These are phyloP conservation scores for Thalassarche chlororhynchos DNA, from an alignment of 2,113 vertebrate species.

Conservation along the genomic window DNA sequence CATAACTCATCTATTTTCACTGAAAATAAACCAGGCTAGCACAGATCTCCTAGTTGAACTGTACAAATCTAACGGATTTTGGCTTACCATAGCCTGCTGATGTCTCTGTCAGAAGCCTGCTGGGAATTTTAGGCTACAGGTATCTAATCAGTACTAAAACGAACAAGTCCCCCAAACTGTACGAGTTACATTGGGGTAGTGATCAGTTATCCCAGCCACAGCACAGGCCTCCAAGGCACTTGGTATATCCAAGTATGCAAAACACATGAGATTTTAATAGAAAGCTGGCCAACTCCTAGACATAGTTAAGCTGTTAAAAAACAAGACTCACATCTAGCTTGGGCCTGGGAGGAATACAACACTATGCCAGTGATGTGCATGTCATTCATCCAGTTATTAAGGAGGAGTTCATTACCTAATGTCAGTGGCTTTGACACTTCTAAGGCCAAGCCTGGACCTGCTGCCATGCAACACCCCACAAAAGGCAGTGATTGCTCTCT, in stretches of 20 bases:
- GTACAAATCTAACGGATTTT: background rate
- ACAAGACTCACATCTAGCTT: rapidly evolving
- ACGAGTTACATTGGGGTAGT: background rate
- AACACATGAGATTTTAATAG: background rate
- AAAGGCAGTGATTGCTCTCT: background rate
- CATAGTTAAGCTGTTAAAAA: background rate
- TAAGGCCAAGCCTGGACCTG: background rate
- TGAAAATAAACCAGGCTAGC: background rate
- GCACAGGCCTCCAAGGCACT: background rate
- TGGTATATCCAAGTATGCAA: background rate
- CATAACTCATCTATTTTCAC: background rate
- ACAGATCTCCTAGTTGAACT: background rate
- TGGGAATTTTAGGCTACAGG: background rate
- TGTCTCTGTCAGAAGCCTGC: background rate
- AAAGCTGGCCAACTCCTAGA: background rate
- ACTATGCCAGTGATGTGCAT: background rate
- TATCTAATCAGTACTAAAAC: background rate
- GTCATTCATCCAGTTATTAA: background rate
- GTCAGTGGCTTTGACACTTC: background rate
- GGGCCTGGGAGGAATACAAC: background rate
- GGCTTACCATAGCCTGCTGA: background rate
- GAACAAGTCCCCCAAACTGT: background rate
- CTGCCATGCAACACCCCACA: background rate
- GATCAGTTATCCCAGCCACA: background rate
- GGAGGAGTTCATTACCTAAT: background rate